These are phyloP conservation scores for Lagopus muta DNA, from an alignment of 2,113 vertebrate genomes.

Conservation along the genomic window DNA sequence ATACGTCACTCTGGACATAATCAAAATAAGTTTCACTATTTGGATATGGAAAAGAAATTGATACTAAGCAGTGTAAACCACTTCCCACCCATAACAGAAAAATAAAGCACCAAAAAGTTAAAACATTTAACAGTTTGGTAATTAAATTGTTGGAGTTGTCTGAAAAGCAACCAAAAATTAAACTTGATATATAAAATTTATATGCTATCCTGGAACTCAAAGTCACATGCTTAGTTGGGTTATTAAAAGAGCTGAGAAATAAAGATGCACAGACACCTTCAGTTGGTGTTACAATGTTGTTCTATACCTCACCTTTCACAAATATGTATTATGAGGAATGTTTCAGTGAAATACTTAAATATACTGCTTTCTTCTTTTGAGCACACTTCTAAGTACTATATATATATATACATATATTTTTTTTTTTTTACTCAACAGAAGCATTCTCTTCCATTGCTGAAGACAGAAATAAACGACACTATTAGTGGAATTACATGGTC, in stretches of 20 bases:
- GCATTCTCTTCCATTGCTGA: background rate
- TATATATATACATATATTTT: too few species aligned
- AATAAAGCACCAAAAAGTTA: background rate
- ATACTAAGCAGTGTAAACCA: background rate
- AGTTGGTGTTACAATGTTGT: background rate
- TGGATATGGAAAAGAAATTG: background rate
- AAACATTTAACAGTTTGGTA: background rate
- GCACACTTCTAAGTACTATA: background rate
- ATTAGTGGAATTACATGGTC: background rate
- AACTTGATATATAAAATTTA: background rate
- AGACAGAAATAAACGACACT: background rate
- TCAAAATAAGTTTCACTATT: background rate
- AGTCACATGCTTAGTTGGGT: background rate
- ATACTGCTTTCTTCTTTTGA: background rate
- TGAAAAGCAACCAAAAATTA: background rate
- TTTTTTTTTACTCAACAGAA: background rate
- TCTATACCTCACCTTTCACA: background rate
- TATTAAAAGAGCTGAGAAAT: background rate
- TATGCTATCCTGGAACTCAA: background rate
- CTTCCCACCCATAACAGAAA: background rate
- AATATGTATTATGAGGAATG: background rate
- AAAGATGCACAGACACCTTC: background rate
- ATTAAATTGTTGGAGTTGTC: background rate
- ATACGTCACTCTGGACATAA: background rate
- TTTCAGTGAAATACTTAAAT: background rate